Base-by-base conservation (phyloP, 1,140 invertebrate genomes). In the Drosophila sproati region DNA sequence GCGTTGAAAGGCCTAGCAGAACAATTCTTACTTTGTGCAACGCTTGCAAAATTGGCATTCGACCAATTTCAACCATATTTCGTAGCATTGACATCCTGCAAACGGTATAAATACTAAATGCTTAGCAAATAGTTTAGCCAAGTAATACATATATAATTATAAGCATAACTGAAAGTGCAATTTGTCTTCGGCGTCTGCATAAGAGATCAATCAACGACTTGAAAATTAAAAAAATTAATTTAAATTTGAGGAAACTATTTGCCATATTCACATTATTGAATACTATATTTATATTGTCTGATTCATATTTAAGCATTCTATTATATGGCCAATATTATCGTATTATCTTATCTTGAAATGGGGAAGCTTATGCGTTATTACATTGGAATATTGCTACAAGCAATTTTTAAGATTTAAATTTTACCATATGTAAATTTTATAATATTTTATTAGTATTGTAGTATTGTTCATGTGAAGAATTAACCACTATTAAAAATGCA, bases 1-100 rank as follows among this genome's bases (percentile, higher is more conserved):
- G 54, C 59, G 81, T 50, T 81, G 78, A 73, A 73, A 74, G 73
- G 64, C 28, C 52, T 57, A 59, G 45, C 32, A 37, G 50, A 28
- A 61, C 8, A 61, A 43, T 37, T 48, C 50, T 70, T 54, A 60
- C 60, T 62, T 61, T 73, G 61, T 57, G 67, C 31, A 54, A 48
- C 10, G 39, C 29, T 43, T 43, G 32, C n/a, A 34, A 43, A 43
- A 43, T 57, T 43, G 70, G 62, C 70, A 73, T 51, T 43, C 7
- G 32, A 31, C 54, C 45, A 62, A 43, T n/a, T 43, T n/a, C n/a
- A 10, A 41, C 5, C 39, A 10, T 41, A 41, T n/a, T 37, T 39
- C 52, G 8, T 5, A 32, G 10, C 32, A 48, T 54, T 62, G n/a
- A 51, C 20, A 20, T 20, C 20, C 32, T 34, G 31, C 28, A 50